Conservation (phyloP, 2,888 invertebrate genomes). For the Drosophila peninsularis region DNA sequence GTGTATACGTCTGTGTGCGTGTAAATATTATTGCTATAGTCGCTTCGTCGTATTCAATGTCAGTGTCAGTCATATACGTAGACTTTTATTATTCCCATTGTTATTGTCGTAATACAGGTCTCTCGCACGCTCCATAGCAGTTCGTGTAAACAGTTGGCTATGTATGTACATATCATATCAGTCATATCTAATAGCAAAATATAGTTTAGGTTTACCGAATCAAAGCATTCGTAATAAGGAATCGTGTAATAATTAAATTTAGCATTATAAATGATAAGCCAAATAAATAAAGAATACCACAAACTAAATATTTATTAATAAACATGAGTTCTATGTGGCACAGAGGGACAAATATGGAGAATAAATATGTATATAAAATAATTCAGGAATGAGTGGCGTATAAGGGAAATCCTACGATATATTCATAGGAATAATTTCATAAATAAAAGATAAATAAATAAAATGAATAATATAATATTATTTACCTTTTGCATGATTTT, state of each 20-base stretch:
- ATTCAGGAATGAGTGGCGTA: too few relatives aligned
- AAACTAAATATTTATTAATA: not conserved
- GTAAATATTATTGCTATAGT: slow-evolving; percentile 1
- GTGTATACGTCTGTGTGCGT: not conserved
- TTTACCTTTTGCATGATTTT: too few relatives aligned
- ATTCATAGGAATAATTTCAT: too few relatives aligned
- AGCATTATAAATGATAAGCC: slow-evolving; percentile 4
- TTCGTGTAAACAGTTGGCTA: slow-evolving; percentile 8
- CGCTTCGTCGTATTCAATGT: slow-evolving; percentile 37
- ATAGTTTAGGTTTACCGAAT: slow-evolving; percentile 1
- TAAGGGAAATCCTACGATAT: too few relatives aligned
- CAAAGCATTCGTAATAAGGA: not conserved
- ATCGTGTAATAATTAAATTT: slow-evolving; percentile 10
- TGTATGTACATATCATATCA: not conserved
- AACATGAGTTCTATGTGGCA: not conserved
- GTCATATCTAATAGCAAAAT: slow-evolving; percentile 2
- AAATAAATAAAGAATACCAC: not conserved
- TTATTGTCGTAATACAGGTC: slow-evolving; percentile 20
- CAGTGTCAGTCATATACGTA: slow-evolving; percentile 38
- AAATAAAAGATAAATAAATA: too few relatives aligned
- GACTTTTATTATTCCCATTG: slow-evolving; percentile 37
- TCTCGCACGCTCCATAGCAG: slow-evolving; percentile 7
- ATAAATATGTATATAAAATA: too few relatives aligned
- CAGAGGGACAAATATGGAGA: too few relatives aligned
- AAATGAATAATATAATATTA: not conserved